Base-by-base conservation (phyloP, 2,797 vertebrate species). In the Scyliorhinus canicula region DNA sequence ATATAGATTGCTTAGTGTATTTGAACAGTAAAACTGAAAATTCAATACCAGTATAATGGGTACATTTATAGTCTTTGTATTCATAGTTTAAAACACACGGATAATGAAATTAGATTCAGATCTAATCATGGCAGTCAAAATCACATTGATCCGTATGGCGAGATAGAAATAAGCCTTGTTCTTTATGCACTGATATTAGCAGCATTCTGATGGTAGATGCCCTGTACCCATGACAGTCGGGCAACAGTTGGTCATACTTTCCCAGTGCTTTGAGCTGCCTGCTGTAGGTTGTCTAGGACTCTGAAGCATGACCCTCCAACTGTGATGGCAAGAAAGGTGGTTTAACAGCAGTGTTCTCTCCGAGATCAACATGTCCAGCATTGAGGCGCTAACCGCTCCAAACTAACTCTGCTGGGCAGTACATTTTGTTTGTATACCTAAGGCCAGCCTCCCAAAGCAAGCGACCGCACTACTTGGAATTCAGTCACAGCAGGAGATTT, bases 1-100 rank as follows among this genome's bases (percentile, higher is more conserved):
- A 93, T 93, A 93, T 71, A 93, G 93, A 93, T 69, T 52, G 67
- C 93, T 71, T 93, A 28, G n/a, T 93, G 44, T 71, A 93, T 93
- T 93, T 93, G 93, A 50, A 71, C 4, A 93, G 93, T 93, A 93
- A 71, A 71, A 71, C 65, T 71, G 93, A 50, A 52, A 71, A 71
- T 71, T 93, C 93, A 52, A 93, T 71, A 52, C 65, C 63, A 71
- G 52, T 71, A 93, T 93, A 71, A 31, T 69, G 24, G 91, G 24
- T 47, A 93, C 91, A 93, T 93, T 93, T 93, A 65, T 93, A 71
- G 12, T 69, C 65, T 93, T 71, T 93, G 67, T 52, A 93, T 71
- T 93, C 14, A 31, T 93, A 71, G 93, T 6, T 67, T 71, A 71
- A 69, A 93, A 71, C 47, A 71, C 44, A 65, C 12, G 35, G 93